Percentiles rank a stretch among this genome's conserved stretches.
These are phyloP conservation scores for Antigone vipio DNA, from an alignment of 2,113 vertebrate species.

Conservation along the genomic window DNA sequence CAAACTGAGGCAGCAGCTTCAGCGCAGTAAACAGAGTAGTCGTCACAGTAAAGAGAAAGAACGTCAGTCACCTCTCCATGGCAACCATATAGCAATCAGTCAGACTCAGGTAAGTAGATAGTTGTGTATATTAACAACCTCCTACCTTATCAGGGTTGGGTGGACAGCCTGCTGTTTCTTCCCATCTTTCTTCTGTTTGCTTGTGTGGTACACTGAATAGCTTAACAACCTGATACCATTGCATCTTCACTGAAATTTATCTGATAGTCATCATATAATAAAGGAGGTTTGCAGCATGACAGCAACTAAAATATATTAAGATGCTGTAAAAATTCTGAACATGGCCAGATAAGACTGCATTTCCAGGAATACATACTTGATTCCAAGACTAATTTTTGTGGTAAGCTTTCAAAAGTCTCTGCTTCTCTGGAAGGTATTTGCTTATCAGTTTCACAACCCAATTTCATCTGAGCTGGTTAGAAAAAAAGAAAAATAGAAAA, in stretches of 20 bases:
- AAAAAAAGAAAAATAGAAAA: background rate
- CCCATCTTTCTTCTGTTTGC: background rate
- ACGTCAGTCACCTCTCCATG: slow-evolving; percentile 81
- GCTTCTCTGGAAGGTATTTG: background rate
- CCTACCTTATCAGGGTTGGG: background rate
- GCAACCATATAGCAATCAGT: slow-evolving; percentile 78
- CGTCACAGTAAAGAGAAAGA: slow-evolving; percentile 89
- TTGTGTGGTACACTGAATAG: background rate
- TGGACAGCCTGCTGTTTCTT: background rate
- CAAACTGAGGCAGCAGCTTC: slow-evolving; percentile 92
- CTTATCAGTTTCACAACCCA: background rate
- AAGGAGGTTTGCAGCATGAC: background rate
- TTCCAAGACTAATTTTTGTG: background rate
- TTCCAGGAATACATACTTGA: background rate
- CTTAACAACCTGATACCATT: background rate
- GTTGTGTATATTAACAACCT: background rate
- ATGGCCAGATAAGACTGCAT: background rate
- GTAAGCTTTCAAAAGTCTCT: background rate
- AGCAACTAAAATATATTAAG: background rate
- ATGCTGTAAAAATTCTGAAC: background rate
- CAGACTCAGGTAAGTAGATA: slow-evolving; percentile 79
- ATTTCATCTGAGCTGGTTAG: background rate
- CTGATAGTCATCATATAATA: background rate
- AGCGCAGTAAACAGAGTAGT: slow-evolving; percentile 88
- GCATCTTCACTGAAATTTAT: background rate